Evolutionary conservation across 37 sponge, comb jelly and placozoan species (phyloP).

Genomic region (Halisarca cf. caerulea): DNA sequence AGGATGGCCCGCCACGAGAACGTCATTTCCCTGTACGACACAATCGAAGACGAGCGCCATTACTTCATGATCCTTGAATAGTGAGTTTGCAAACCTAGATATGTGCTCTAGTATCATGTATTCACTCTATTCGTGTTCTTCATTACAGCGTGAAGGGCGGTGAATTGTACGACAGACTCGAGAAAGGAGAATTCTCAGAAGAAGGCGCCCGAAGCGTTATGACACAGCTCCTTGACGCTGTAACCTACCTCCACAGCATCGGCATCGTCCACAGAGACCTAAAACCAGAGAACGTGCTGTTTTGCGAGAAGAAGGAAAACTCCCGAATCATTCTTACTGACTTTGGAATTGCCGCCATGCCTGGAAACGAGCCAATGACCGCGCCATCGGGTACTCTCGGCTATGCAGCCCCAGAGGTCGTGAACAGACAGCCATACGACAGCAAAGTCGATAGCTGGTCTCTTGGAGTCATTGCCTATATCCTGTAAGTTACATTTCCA

Average conservation of each 20-base stretch:
- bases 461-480: conserved; percentile 16
- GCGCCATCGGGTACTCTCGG: background rate
- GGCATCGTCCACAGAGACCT: conserved; percentile 24
- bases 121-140: no score
- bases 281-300: conserved; percentile 22
- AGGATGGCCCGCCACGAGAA: background rate
- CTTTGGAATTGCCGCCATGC: conserved; percentile 21
- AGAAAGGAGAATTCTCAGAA: conserved; percentile 25
- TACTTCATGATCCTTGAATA: conserved; percentile 29
- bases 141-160: conserved; percentile 12
- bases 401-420: conserved; percentile 22
- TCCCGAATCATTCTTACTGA: conserved; percentile 24
- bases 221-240: conserved; percentile 15
- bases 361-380: conserved; percentile 12
- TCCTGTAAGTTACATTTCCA: background rate
- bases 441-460: conserved; percentile 13
- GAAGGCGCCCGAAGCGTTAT: conserved; percentile 14
- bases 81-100: background rate
- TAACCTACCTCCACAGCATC: background rate
- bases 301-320: background rate
- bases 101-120: no score
- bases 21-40: background rate
- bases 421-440: conserved; percentile 8
- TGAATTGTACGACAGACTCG: conserved; percentile 13
- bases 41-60: conserved; percentile 1